These are phyloP conservation scores for Clarias batrachus DNA, from an alignment of 2,113 vertebrate genomes.

Conservation along the genomic window DNA sequence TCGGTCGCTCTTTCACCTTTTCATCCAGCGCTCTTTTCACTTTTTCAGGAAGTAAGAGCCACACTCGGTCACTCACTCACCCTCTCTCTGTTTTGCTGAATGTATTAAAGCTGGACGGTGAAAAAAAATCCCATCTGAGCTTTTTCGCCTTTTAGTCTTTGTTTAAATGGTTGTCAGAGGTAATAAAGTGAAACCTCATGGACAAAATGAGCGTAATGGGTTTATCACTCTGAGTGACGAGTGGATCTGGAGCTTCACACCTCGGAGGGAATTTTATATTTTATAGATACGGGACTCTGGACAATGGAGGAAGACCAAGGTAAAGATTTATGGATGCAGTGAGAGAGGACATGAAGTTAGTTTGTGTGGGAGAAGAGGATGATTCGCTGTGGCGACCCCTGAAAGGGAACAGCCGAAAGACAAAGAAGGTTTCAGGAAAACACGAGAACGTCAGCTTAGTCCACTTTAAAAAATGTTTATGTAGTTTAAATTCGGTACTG, in stretches of 20 bases:
- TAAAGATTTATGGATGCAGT: too few relatives aligned
- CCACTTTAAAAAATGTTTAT: background rate
- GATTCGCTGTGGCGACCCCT: too few relatives aligned
- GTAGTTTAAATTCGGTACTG: background rate
- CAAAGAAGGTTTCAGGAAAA: background rate
- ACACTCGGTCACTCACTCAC: conserved; percentile 42
- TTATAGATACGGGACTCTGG: background rate
- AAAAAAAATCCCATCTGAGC: conserved; percentile 82
- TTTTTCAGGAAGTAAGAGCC: conserved; percentile 94
- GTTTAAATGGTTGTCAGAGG: conserved; percentile 96
- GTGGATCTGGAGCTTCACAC: conserved; percentile 21
- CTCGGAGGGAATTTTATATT: conserved; percentile 73
- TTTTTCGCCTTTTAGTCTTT: conserved; percentile 91
- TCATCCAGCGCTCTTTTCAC: conserved; percentile 81
- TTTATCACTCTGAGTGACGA: conserved; percentile 79
- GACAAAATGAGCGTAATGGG: conserved; percentile 86
- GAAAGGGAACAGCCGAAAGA: too few relatives aligned
- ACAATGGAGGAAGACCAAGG: too few relatives aligned
- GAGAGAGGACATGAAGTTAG: too few relatives aligned
- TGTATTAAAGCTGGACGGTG: conserved; percentile 75
- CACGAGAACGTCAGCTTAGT: background rate
- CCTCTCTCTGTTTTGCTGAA: conserved; percentile 73
- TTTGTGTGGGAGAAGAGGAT: too few relatives aligned
- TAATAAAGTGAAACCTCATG: conserved; percentile 93
- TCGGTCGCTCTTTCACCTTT: conserved; percentile 72